Evolutionary conservation across 2,888 invertebrate species (phyloP), one percentile per base, ranked within the genome.

Genomic region (Unio delphinus): DNA sequence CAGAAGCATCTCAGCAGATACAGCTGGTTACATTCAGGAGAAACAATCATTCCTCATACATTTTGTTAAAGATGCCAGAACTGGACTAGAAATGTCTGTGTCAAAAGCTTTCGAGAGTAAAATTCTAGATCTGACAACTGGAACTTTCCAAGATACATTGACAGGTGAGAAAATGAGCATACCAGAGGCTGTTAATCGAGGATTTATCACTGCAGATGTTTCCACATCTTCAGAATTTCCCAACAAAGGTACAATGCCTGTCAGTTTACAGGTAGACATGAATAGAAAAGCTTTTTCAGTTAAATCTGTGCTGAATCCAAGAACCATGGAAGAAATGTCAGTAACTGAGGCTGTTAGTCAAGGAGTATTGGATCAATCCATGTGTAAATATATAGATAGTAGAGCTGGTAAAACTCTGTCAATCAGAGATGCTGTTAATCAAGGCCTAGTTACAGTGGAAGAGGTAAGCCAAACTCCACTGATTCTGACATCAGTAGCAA

Each of bases 101-200:
- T 70, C 82, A 61, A 80, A 86, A 69, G 91, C 91, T 28, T 83
- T 91, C 18, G 85, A 88, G 28, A 85, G 87, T 64, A 88, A 89
- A 34, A 79, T 90, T 57, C 77, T 91, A 67, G 88, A 92, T 82
- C 81, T 90, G 3, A 82, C 88, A 66, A 88, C 89, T 64, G 92
- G 91, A 55, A 80, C 88, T 61, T 91, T 91, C 80, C 86, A 84
- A 61, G 90, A 91, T 74, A 85, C 89, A 30, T 76, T 82, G 59
- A 86, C 89, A 23, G 82, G 88, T 55, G 86, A 89, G 74, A 86
- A 82, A 54, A 91, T 96, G 1, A 92, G 93, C 79, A 92, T 97
- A 28, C 92, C 93, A 65, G 95, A 95, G 85, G 95, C 95, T 3
- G 93, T 96, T 64, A 93, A 94, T 78, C 92, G 95, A 83, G 94